Evolutionary conservation across 2,113 vertebrate species (phyloP), one percentile per base, ranked within the genome.

Genomic region (Hystrix cristata): DNA sequence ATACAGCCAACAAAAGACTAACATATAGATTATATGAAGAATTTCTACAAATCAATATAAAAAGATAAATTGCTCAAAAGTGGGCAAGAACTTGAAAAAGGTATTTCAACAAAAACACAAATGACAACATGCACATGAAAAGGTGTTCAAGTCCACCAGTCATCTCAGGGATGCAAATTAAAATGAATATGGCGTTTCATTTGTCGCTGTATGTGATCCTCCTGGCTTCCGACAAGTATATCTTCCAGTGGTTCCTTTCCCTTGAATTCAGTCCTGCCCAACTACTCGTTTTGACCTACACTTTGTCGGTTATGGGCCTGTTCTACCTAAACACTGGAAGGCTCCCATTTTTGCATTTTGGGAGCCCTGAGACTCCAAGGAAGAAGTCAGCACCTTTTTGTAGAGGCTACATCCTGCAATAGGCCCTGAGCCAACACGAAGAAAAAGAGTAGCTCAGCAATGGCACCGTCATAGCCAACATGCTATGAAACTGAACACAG

Each of bases 101-200:
- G n/a, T 80, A 95, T 72, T 91, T 95, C 34, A 80, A 69, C 9
- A 71, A 51, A 91, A 94, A 91, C 51, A 62, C 48, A 90, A 79
- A 60, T 1, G 27, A 94, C 9, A 82, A 72, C 27, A 74, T 21
- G 29, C 7, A 18, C 51, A 34, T 53, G 14, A 79, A 79, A 79
- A 53, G 3, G 43, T 79, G 6, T 18, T 53, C 29, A 79, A 79
- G 13, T 91, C 31, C 27, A 53, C 25, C 53, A 81, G 8, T 51
- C 16, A 62, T 34, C 23, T 53, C 6, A 95, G 18, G 38, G 87
- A 59, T 84, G 5, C 4, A 90, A 84, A 81, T n/a, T 78, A 62
- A 87, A 91, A 64, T 81, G 48, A 48, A 14, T 15, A 25, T 60
- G 9, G 64, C n/a, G 81, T 71, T 31, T 27, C 13, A 38, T 51